Base-by-base conservation (phyloP, 1,140 invertebrate genomes). In the Stratiolaelaps scimitus region DNA sequence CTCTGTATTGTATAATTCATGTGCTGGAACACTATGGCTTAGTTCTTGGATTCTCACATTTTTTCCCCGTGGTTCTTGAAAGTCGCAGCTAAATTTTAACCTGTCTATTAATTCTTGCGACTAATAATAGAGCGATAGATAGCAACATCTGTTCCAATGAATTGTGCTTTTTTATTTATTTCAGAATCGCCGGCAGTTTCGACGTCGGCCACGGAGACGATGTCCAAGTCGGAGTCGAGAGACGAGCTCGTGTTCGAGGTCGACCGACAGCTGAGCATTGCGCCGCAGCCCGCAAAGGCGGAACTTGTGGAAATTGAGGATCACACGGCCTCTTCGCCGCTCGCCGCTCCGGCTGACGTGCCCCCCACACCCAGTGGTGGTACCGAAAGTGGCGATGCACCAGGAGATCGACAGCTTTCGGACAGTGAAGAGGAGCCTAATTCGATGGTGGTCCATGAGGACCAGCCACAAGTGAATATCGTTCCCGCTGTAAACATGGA, bases 361-460 rank as follows among this genome's bases (percentile, higher is more conserved):
- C 10, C 34, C 34, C 34, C 34, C 10, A 40, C 10, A 40, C 4
- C 4, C 4, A 10, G 5, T 40, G 34, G 34, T 10, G 34, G 34
- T 10, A 40, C 10, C 34, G 34, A 6, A 40, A 40, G 10, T 40
- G 34, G 4, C 34, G 34, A 40, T 4, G 34, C 34, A 40, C 34
- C 10, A 40, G 34, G 34, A 4, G n/a, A n/a, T n/a, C n/a, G n/a
- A n/a, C 34, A 40, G 34, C 53, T 60, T 15, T 60, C 53, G 23
- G 53, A 60, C 10, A 60, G 53, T 60, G 53, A 60, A 17, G 53
- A 60, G 2, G 53, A 60, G 26, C 34, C 26, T 15, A 60, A 60
- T 23, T 60, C 53, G 23, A 60, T 60, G 53, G 53, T 60, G 53
- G 53, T 60, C 1, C 53, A 60, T 34, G 53, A 60, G 26, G 53